Evolutionary conservation across 2,797 vertebrate species (phyloP).

Genomic region (Calcarius lapponicus): DNA sequence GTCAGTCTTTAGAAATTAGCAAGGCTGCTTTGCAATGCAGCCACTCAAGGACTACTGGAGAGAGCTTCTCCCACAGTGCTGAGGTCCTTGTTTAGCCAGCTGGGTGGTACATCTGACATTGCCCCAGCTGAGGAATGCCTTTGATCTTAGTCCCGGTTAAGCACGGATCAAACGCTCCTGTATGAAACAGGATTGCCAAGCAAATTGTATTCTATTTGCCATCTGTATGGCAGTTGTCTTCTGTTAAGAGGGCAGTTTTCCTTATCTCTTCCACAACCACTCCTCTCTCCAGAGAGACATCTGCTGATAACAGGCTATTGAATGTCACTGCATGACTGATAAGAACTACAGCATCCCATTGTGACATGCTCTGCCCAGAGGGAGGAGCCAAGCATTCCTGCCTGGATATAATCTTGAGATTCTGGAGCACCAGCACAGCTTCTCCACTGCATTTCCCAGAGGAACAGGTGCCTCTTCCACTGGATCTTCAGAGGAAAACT

Average conservation of each 20-base stretch:
- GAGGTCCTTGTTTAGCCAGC: neutral
- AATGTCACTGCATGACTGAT: neutral
- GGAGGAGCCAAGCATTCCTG: neutral
- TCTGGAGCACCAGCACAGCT: neutral
- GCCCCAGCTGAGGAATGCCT: neutral
- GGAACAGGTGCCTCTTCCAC: no score
- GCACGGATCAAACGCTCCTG: neutral
- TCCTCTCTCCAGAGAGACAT: neutral
- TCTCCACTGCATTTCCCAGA: neutral
- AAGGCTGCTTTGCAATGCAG: neutral
- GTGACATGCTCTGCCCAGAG: neutral
- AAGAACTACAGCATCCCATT: neutral
- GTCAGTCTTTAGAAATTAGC: neutral
- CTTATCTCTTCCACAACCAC: neutral
- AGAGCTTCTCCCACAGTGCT: neutral
- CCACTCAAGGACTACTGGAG: neutral
- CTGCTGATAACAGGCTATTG: neutral
- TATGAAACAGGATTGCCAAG: neutral
- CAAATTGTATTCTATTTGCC: neutral
- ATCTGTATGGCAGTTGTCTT: neutral
- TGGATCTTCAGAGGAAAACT: no score
- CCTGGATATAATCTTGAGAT: neutral
- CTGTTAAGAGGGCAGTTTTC: neutral
- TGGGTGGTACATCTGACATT: neutral
- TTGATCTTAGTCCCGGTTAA: neutral